Evolutionary conservation across 2,113 vertebrate genomes (phyloP), one percentile per base, ranked within the genome.

Genomic region (Ranitomeya variabilis): DNA sequence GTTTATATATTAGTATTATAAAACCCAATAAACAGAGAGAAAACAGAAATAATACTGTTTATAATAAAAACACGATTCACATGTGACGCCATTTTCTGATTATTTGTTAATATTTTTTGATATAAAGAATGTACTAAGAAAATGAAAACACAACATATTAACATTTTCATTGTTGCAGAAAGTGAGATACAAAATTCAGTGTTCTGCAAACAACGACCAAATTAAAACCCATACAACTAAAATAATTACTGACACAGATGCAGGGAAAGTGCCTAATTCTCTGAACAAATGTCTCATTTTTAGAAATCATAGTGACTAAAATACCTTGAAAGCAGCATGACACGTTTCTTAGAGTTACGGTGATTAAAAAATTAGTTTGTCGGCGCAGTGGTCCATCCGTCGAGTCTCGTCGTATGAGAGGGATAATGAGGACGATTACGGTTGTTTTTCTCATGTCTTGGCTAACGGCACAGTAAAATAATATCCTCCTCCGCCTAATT

Each of bases 321-420:
- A 67, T 67, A 80, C 60, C 60, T 87, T 51, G 52, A 87, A 80
- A 78, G n/a, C 86, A 69, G 86, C 77, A 57, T 69, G 77, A 52
- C 86, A 15, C 21, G 4, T 87, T 80, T 62, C 66, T 87, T 69
- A 87, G 45, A 51, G 57, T 67, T 69, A 80, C 54, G 51, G 76
- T 69, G 64, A 87, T 80, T 87, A 67, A 37, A 85, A 16, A 78
- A 60, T 86, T 23, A 86, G 85, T 79, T 59, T 60, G 52, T 79
- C 37, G 19, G 11, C 85, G 18, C 62, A 13, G 86, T 69, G 77
- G 86, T 87, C n/a, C 57, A 62, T 87, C 86, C 60, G 64, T 16
- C 67, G n/a, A 69, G 60, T 23, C 37, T 86, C 52, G 51, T 26
- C 12, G 60, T 57, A 26, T 69, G 76, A 87, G 60, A 55, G 13